Evolutionary conservation across 64 coral and sea anemone genomes (phyloP).

Genomic region (Stylophora pistillata): DNA sequence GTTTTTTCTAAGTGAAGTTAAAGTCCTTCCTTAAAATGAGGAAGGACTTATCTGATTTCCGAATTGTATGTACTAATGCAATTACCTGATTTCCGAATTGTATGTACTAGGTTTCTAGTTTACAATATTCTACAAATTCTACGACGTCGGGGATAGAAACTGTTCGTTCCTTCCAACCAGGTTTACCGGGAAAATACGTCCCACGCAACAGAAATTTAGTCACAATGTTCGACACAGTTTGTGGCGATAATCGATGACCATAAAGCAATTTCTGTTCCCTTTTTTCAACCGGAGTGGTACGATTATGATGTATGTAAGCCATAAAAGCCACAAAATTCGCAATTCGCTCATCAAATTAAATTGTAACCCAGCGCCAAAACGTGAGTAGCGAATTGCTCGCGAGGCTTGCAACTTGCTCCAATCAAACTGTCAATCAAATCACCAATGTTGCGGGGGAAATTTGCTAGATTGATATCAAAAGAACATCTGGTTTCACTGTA

Average conservation of each 20-base stretch:
- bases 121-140: constrained; percentile 63
- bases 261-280: constrained; percentile 36
- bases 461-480: constrained; percentile 13
- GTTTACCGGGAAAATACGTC: constrained; percentile 26
- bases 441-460: constrained; percentile 12
- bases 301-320: constrained; percentile 37
- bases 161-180: constrained; percentile 51
- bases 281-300: constrained; percentile 31
- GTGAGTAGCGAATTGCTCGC: constrained; percentile 36
- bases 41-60: constrained; percentile 35
- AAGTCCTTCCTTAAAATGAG: constrained; percentile 55
- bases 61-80: constrained; percentile 33
- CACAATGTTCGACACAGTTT: constrained; percentile 58
- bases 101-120: constrained; percentile 32
- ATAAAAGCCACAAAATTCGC: too few species aligned
- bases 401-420: constrained; percentile 25
- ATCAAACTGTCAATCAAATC: too few species aligned
- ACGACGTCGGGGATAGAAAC: constrained; percentile 50
- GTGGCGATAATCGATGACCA: constrained; percentile 55
- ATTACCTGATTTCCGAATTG: constrained; percentile 20
- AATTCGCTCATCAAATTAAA: too few species aligned
- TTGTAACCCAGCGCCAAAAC: too few species aligned
- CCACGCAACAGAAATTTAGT: constrained; percentile 6
- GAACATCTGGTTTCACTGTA: constrained; percentile 35
- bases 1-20: constrained; percentile 56